These are phyloP conservation scores for Aleiodes alternator DNA, from an alignment of 2,888 invertebrate genomes.

Conservation along the genomic window DNA sequence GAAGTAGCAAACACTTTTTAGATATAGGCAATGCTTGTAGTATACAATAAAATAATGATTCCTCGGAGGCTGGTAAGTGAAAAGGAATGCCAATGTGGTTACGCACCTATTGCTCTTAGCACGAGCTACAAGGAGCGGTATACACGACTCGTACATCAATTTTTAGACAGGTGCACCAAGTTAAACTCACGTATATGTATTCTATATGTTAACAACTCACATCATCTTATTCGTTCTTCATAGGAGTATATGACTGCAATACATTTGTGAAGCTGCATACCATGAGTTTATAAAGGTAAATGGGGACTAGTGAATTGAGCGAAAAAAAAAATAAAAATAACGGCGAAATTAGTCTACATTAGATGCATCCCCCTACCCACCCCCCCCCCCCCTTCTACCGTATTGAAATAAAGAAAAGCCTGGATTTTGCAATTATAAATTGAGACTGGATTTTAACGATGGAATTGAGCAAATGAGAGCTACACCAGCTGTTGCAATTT, in stretches of 20 bases:
- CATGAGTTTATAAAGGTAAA: conserved; percentile 57
- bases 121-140: not conserved
- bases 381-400: too few relatives aligned
- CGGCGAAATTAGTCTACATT: not conserved
- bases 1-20: not conserved
- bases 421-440: conserved; percentile 30
- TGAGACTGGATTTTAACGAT: conserved; percentile 9
- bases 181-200: conserved; percentile 19
- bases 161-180: conserved; percentile 40
- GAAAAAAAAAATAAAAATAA: conserved; percentile 36
- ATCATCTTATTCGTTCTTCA: conserved; percentile 58
- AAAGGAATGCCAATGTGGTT: conserved; percentile 3
- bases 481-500: conserved; percentile 59
- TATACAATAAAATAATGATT: conserved; percentile 19
- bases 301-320: conserved; percentile 18
- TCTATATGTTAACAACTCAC: not conserved
- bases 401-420: conserved; percentile 14
- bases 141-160: conserved; percentile 41
- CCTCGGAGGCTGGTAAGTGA: not conserved
- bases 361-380: too few relatives aligned
- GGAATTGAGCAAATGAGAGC: conserved; percentile 51
- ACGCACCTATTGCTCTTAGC: not conserved
- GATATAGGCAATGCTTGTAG: not conserved
- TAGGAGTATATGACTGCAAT: conserved; percentile 51
- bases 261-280: conserved; percentile 40